Percentiles rank a stretch among this genome's conserved stretches.
These are phyloP conservation scores for Phylloscopus whistleri DNA, from an alignment of 2,113 vertebrate species.

Conservation along the genomic window DNA sequence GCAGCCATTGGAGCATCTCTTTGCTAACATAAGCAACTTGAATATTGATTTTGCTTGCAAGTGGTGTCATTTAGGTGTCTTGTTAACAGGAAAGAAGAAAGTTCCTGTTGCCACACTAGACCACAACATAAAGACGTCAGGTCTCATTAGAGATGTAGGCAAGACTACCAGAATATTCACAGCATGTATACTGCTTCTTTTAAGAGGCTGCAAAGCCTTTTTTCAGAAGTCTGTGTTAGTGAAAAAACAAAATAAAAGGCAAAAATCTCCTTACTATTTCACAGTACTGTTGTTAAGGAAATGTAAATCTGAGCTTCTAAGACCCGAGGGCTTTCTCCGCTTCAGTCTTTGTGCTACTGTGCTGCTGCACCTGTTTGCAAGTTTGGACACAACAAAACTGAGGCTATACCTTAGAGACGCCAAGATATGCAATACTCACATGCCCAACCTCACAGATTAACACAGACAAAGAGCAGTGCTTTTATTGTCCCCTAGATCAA, in stretches of 20 bases:
- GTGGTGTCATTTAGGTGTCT: background rate
- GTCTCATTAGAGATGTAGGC: background rate
- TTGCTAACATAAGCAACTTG: background rate
- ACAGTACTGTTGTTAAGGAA: background rate
- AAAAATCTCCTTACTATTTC: background rate
- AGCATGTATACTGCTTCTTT: background rate
- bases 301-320: background rate
- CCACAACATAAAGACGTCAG: fast-evolving
- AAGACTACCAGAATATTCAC: background rate
- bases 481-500: background rate
- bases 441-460: background rate
- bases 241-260: background rate
- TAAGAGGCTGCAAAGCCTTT: background rate
- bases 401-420: background rate
- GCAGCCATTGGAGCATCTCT: background rate
- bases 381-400: background rate
- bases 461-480: background rate
- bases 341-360: background rate
- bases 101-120: background rate
- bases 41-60: background rate
- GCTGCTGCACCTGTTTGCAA: background rate
- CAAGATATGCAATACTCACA: background rate
- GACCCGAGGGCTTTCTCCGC: background rate
- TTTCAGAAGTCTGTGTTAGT: background rate
- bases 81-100: background rate